These are phyloP conservation scores for Stenodera caucasica DNA, from an alignment of 2,888 invertebrate genomes.

Conservation along the genomic window DNA sequence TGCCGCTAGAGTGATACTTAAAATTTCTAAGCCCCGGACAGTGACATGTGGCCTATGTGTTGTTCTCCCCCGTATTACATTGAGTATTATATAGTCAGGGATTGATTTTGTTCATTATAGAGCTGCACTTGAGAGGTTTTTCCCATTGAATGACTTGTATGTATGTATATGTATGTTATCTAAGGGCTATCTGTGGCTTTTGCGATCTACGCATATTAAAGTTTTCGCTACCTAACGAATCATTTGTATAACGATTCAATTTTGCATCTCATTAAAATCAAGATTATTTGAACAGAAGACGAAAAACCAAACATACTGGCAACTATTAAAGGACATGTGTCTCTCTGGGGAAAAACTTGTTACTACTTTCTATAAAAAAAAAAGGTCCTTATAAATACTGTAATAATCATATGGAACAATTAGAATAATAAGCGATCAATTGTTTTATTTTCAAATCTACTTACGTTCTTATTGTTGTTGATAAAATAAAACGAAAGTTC, in stretches of 20 bases:
- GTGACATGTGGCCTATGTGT: constrained; percentile 46
- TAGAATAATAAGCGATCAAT: not conserved
- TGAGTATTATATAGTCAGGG: not conserved
- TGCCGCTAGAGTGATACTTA: constrained; percentile 47
- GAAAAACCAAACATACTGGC: not conserved
- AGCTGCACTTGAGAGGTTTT: constrained; percentile 20
- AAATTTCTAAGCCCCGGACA: constrained; percentile 46
- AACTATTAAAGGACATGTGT: not conserved
- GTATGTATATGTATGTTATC: not conserved
- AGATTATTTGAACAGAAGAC: not conserved
- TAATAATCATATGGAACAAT: not conserved
- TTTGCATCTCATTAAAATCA: constrained; percentile 11
- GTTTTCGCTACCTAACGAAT: constrained; percentile 12
- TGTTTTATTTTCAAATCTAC: not conserved
- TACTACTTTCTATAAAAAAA: not conserved
- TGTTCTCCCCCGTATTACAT: constrained; percentile 5
- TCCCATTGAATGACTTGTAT: not conserved
- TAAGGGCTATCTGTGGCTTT: constrained; percentile 7
- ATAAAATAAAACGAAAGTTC: constrained; percentile 9
- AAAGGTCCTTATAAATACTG: no score
- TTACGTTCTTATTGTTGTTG: not conserved
- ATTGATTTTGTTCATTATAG: constrained; percentile 14
- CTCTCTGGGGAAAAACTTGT: not conserved
- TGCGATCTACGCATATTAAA: not conserved
- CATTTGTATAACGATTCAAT: constrained; percentile 22